Evolutionary conservation across 2,888 invertebrate genomes (phyloP).

Genomic region (Andrena minutula): DNA sequence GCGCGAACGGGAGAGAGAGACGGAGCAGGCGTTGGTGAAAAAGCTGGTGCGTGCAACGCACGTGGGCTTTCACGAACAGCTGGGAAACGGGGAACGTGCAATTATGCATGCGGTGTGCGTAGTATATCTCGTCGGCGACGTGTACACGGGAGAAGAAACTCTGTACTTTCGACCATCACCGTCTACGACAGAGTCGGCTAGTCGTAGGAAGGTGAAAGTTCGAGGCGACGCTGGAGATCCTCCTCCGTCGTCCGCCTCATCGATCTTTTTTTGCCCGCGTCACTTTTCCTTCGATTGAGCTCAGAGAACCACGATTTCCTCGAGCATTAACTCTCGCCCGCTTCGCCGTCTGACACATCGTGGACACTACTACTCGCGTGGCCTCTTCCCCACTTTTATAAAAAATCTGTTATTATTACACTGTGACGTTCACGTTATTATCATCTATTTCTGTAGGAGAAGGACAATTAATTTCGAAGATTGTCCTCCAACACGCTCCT

Average conservation of each 20-base stretch:
- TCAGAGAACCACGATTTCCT: background rate
- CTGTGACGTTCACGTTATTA: too few species aligned
- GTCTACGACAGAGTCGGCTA: conserved; percentile 49
- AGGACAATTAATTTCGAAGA: background rate
- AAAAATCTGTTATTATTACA: too few species aligned
- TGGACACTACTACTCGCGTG: too few species aligned
- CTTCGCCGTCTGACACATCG: background rate
- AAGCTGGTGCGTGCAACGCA: conserved; percentile 19
- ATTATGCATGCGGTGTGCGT: conserved; percentile 43
- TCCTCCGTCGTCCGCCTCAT: conserved; percentile 14
- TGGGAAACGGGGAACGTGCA: conserved; percentile 68
- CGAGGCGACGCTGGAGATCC: conserved; percentile 44
- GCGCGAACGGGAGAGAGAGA: background rate
- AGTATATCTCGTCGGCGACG: conserved; percentile 19
- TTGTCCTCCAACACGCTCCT: background rate
- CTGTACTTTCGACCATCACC: conserved; percentile 67
- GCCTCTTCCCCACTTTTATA: too few species aligned
- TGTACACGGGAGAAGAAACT: conserved; percentile 67
- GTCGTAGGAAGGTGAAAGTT: conserved; percentile 78
- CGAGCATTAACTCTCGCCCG: background rate
- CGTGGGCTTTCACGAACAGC: conserved; percentile 74
- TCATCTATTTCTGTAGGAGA: too few species aligned
- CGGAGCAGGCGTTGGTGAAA: background rate
- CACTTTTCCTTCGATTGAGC: conserved; percentile 34
- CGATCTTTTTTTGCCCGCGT: conserved; percentile 3